Conservation (phyloP, 2,888 invertebrate genomes). For the Heliconius ismenius region DNA sequence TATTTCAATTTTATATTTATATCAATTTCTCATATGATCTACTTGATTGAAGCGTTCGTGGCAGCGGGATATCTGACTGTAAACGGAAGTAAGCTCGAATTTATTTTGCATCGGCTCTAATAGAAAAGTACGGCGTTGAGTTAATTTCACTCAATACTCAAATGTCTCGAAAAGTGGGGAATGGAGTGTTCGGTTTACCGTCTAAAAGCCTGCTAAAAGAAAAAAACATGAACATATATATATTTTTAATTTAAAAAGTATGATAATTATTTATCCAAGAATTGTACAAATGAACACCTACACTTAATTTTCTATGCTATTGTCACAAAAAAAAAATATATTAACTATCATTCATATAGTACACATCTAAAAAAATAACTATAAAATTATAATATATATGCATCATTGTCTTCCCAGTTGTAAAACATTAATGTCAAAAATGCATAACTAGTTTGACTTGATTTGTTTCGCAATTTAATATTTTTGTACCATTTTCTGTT, state of each 20-base stretch:
- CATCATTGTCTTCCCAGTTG: conserved; percentile 6
- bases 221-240: no score
- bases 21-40: neutral
- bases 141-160: neutral
- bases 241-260: neutral
- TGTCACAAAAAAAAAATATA: neutral
- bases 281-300: neutral
- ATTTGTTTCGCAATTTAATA: neutral
- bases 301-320: neutral
- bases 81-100: neutral
- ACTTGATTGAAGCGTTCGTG: neutral
- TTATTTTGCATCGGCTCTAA: neutral
- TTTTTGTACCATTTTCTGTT: conserved; percentile 3
- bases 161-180: neutral
- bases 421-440: conserved; percentile 4
- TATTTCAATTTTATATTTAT: neutral
- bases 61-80: neutral
- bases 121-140: neutral
- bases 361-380: neutral
- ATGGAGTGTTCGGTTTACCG: neutral
- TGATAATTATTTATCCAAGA: neutral
- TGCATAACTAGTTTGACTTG: neutral
- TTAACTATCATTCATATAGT: neutral
- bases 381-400: neutral
- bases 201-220: neutral